Evolutionary conservation across 2,888 invertebrate genomes (phyloP).

Genomic region (Eupithecia dodoneata): DNA sequence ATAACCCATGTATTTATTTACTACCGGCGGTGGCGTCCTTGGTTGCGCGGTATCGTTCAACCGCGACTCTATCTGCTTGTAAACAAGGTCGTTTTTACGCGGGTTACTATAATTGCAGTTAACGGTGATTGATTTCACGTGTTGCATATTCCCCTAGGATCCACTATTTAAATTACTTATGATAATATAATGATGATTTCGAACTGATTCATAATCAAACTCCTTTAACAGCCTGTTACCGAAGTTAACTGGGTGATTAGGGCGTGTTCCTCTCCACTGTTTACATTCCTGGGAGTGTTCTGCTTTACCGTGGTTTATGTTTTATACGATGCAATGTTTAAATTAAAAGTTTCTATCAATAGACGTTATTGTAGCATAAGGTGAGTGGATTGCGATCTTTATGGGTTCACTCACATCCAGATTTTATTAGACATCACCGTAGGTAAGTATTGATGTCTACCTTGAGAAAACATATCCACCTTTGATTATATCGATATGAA

Average conservation of each 20-base stretch:
- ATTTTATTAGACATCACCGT: neutral
- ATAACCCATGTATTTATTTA: constrained; percentile 13
- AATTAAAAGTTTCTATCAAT: neutral
- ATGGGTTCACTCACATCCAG: neutral
- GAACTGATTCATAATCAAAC: neutral
- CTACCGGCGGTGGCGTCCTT: neutral
- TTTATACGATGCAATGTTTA: neutral
- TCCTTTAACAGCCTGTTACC: neutral
- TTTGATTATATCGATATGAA: neutral
- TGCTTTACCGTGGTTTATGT: neutral
- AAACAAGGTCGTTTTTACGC: constrained; percentile 11
- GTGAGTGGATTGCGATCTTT: neutral
- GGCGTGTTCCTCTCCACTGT: constrained; percentile 1
- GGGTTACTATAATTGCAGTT: neutral
- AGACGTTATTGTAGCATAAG: neutral
- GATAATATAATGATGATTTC: neutral
- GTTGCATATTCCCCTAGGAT: neutral
- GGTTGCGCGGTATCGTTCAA: neutral
- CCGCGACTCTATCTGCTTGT: neutral
- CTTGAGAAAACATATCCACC: neutral
- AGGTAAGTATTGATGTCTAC: neutral
- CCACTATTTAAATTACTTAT: neutral
- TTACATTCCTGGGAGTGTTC: neutral
- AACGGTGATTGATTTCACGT: neutral
- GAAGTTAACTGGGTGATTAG: neutral